Evolutionary conservation across 1,140 invertebrate species (phyloP).

Genomic region (Tachypleus tridentatus): DNA sequence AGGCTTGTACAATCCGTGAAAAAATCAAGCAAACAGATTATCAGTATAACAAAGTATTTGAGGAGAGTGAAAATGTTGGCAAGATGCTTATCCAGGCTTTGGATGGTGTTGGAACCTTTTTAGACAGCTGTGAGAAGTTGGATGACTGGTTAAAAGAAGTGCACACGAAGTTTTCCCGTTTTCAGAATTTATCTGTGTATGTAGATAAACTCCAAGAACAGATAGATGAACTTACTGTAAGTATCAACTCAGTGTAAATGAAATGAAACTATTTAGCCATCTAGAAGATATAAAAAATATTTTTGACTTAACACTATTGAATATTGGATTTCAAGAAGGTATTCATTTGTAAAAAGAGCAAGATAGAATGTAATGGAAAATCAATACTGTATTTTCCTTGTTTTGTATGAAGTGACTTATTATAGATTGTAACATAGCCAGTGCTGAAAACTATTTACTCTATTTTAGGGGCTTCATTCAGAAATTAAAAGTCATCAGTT

Average conservation of each 20-base stretch:
- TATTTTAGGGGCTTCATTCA: no score
- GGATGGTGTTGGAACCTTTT: slow-evolving; percentile 65
- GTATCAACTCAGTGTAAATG: slow-evolving; percentile 35
- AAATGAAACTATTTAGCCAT: background rate
- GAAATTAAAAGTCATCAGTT: slow-evolving; percentile 67
- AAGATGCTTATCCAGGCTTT: slow-evolving; percentile 61
- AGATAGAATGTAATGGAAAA: slow-evolving; percentile 42
- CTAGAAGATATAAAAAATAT: no score
- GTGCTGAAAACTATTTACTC: no score
- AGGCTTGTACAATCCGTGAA: slow-evolving; percentile 70
- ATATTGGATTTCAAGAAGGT: no score
- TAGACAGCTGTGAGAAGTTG: slow-evolving; percentile 79
- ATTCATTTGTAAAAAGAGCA: no score
- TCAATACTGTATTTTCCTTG: no score
- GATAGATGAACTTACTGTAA: slow-evolving; percentile 75
- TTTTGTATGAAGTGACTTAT: no score
- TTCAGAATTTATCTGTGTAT: slow-evolving; percentile 70
- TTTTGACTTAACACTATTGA: no score
- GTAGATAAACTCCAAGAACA: slow-evolving; percentile 78
- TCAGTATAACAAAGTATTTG: slow-evolving; percentile 62
- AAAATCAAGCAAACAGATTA: slow-evolving; percentile 72
- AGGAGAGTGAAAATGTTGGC: slow-evolving; percentile 66
- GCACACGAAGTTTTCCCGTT: slow-evolving; percentile 61
- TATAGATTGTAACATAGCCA: no score
- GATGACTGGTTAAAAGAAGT: slow-evolving; percentile 84